Evolutionary conservation across 2,888 invertebrate genomes (phyloP).

Genomic region (Melieria crassipennis): DNA sequence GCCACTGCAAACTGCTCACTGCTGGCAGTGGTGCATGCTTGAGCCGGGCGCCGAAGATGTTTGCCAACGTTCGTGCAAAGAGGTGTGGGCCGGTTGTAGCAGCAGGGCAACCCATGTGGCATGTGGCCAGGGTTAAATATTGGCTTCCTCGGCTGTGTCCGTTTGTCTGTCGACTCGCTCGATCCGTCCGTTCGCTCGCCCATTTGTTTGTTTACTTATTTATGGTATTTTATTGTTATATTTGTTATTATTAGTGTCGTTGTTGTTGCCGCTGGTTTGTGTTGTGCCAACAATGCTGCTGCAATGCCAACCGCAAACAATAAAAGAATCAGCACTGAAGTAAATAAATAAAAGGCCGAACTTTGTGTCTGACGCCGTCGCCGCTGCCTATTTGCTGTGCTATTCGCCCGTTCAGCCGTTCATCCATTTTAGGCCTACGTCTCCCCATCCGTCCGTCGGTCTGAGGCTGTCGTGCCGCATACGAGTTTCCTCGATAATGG

Average conservation of each 20-base stretch:
- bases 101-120: not conserved
- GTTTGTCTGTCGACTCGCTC: slow-evolving; percentile 4
- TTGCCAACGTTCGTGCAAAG: not conserved
- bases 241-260: too few relatives aligned
- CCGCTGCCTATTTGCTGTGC: too few relatives aligned
- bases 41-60: not conserved
- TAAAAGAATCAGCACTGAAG: too few relatives aligned
- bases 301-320: too few relatives aligned
- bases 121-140: slow-evolving; percentile 18
- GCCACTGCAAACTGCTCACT: not conserved
- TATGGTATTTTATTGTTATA: not conserved
- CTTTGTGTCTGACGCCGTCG: too few relatives aligned
- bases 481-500: slow-evolving; percentile 26
- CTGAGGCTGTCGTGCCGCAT: not conserved
- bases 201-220: not conserved
- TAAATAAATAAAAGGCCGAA: too few relatives aligned
- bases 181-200: not conserved
- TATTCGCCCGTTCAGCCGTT: not conserved
- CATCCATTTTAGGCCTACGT: too few relatives aligned
- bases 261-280: too few relatives aligned
- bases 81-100: not conserved
- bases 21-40: not conserved
- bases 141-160: not conserved
- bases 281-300: too few relatives aligned
- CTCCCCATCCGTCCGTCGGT: not conserved